Base-by-base conservation (phyloP, 2,113 vertebrate species). In the Xyliphius kryptos region DNA sequence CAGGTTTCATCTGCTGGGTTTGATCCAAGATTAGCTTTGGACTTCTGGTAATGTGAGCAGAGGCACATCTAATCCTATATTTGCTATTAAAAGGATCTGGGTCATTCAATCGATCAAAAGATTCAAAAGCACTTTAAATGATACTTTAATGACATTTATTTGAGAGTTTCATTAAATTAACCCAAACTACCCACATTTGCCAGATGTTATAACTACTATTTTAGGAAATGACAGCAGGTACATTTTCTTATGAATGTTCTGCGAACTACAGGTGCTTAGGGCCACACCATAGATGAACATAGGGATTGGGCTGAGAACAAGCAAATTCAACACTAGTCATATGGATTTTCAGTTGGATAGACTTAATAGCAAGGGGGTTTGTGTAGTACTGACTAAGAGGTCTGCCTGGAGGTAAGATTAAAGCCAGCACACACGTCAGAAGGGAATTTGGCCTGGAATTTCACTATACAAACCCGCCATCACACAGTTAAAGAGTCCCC, bases 401-500 rank as follows among this genome's bases (percentile, higher is more conserved):
- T n/a, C n/a, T n/a, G n/a, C n/a, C n/a, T n/a, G n/a, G n/a, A 46
- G 54, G 47, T 47, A 62, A 65, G 36, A 56, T 54, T 26, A 57
- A 55, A 22, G 51, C 21, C n/a, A 26, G 12, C 38, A 63, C 43
- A 40, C 51, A 37, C 14, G 26, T 48, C 13, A 38, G 10, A 50
- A 50, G 46, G 13, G 9, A 19, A 21, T 44, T 22, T 4, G 46
- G 59, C 56, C 32, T 59, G 49, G 15, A 63, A 53, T 66, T 8
- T 2, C 12, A 66, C 21, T 38, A 19, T 63, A 40, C 51, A 36
- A 26, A 51, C 36, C 67, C 21, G 69, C 37, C 53, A 55, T 48
- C 47, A 61, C 36, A 63, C 40, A 56, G 65, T 69, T 74, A 66
- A 68, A 72, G 56, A 58, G 40, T 20, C 53, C 56, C 54, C 56